Base-by-base conservation (phyloP, 2,113 vertebrate species). In the Sorex fumeus region DNA sequence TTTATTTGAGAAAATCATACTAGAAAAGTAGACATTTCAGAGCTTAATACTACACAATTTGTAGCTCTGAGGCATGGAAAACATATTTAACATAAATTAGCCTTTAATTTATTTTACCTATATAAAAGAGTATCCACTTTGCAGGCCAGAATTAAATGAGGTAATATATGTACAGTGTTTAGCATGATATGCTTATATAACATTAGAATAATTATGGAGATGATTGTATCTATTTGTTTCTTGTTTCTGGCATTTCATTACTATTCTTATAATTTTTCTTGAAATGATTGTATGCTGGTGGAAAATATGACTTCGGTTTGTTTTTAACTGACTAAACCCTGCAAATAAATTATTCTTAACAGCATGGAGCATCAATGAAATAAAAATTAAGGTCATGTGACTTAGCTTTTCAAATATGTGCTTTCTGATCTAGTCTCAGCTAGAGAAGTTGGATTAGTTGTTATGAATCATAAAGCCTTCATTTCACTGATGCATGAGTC, bases 401-500 rank as follows among this genome's bases (percentile, higher is more conserved):
- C 60, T 85, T 19, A 76, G 60, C 75, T 86, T 75, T 80, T 43
- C 8, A 72, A 70, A 69, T 83, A 47, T 12, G 8, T 78, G 76
- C 77, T 79, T 90, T 36, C 76, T 86, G 36, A 40, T 74, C 27
- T 70, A 77, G 15, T 66, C 62, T 71, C 21, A 81, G 40, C 66
- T 64, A 79, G 62, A 88, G 23, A 6, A 27, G 4, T n/a, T 64
- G 67, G 15, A 34, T 69, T 64, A 82, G 60, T 32, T 60, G n/a
- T 13, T 91, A 30, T 88, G 72, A 91, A 36, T 95, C 82, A 95
- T 1, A 18, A 80, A 27, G 57, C 47, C 67, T 88, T 80, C 40
- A 69, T 50, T 36, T 89, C 36, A 32, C 18, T 47, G 60, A 77
- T 70, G 66, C 7, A 2, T 88, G 43, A 94, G 71, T 94, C 86